Conservation (phyloP, 2,888 invertebrate species). For the Archips crataeganus region DNA sequence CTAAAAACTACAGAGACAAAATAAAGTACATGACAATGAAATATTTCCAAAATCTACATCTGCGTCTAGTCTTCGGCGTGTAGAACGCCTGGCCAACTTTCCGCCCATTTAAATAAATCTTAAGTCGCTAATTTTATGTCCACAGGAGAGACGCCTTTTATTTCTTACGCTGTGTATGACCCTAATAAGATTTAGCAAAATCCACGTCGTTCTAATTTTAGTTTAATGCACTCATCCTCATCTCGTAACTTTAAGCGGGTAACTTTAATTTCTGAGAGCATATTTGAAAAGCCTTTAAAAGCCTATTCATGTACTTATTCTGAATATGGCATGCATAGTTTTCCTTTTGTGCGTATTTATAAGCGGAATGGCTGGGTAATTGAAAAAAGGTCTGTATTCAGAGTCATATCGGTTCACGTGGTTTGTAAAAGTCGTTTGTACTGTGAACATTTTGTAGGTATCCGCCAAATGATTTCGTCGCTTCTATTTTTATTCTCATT, state of each 20-base stretch:
- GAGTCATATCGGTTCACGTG: not conserved
- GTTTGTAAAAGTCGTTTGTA: not conserved
- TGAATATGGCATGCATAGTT: not conserved
- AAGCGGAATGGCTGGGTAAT: not conserved
- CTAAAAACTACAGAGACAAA: too few species aligned
- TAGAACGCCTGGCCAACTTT: too few species aligned
- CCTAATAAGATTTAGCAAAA: not conserved
- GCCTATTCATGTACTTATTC: conserved; percentile 17
- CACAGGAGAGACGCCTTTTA: too few species aligned
- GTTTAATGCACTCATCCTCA: conserved; percentile 19
- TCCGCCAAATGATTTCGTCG: not conserved
- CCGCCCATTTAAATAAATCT: too few species aligned
- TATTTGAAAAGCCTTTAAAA: conserved; percentile 20
- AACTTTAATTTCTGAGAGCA: conserved; percentile 31
- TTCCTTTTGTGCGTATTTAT: not conserved
- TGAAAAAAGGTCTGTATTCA: not conserved
- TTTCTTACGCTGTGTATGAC: too few species aligned
- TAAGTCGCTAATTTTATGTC: too few species aligned
- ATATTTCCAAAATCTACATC: too few species aligned
- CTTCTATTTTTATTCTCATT: too few species aligned
- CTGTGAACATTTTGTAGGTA: too few species aligned
- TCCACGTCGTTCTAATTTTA: conserved; percentile 18
- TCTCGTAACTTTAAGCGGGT: not conserved
- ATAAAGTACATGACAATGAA: too few species aligned
- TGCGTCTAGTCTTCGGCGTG: too few species aligned